Conservation (phyloP, 2,888 invertebrate genomes). For the Myathropa florea region DNA sequence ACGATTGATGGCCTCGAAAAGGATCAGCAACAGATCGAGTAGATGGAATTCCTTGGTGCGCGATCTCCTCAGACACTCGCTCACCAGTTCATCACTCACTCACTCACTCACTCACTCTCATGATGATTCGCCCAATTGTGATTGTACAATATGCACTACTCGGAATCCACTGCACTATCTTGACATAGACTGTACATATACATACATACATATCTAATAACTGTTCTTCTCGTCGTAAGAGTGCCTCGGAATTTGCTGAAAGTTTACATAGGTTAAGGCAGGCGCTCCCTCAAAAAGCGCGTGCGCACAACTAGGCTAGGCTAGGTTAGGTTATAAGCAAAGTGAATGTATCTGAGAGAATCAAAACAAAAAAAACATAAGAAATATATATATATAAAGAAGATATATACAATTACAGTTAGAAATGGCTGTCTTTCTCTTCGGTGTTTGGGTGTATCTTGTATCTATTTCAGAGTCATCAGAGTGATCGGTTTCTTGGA, state of each 20-base stretch:
- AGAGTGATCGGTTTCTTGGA: conserved; percentile 38
- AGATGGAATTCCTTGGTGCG: not conserved
- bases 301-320: conserved; percentile 46
- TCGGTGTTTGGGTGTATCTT: conserved; percentile 2
- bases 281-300: conserved; percentile 41
- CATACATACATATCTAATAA: conserved; percentile 19
- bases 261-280: conserved; percentile 48
- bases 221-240: conserved; percentile 34
- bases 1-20: conserved; percentile 13
- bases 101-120: not conserved
- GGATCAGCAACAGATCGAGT: conserved; percentile 33
- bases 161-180: conserved; percentile 47
- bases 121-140: conserved; percentile 50
- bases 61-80: not conserved
- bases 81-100: not conserved
- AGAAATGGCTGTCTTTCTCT: conserved; percentile 38
- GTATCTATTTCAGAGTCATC: conserved; percentile 62
- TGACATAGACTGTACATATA: conserved; percentile 57
- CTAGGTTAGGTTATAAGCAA: conserved; percentile 53
- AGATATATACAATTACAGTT: conserved; percentile 44
- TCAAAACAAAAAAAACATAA: not conserved
- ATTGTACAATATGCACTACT: conserved; percentile 45
- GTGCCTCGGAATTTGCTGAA: conserved; percentile 42
- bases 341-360: conserved; percentile 38
- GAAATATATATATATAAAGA: conserved; percentile 38